phyloP scores from a whole-genome alignment of 2,113 vertebrate species.

The Merops nubicus region DNA sequence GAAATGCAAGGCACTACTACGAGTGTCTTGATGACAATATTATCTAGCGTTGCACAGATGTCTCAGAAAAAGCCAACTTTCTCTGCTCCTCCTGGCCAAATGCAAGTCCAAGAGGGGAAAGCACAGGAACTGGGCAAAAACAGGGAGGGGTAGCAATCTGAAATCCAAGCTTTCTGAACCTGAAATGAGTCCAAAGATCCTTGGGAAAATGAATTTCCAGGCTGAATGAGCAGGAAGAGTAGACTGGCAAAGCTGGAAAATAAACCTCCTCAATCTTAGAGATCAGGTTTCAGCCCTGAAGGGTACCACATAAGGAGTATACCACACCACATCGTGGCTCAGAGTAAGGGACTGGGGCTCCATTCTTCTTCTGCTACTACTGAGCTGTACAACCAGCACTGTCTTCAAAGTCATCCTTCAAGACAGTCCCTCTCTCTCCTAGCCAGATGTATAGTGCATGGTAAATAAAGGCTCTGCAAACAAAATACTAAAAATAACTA shows the following conservation, averaged over 20 bases:
- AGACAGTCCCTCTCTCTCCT: not conserved
- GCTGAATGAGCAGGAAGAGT: not conserved
- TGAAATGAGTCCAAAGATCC: not conserved
- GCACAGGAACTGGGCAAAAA: not conserved
- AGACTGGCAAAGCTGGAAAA: not conserved
- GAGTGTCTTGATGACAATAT: constrained; percentile 25
- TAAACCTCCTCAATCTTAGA: not conserved
- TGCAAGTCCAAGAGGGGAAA: not conserved
- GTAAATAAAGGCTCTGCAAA: not conserved
- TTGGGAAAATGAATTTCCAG: not conserved
- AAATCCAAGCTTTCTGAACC: not conserved
- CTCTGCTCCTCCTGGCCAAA: constrained; percentile 6
- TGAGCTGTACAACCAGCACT: not conserved
- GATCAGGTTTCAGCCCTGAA: not conserved
- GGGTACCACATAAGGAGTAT: not conserved
- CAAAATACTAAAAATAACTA: not conserved
- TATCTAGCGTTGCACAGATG: constrained; percentile 32
- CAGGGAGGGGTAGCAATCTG: not conserved
- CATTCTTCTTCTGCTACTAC: not conserved
- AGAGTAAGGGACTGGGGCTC: not conserved
- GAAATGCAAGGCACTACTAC: not conserved
- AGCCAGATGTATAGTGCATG: not conserved
- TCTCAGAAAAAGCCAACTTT: constrained; percentile 9
- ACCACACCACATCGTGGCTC: not conserved
- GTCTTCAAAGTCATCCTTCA: not conserved